Percentiles rank a stretch among this genome's conserved stretches.
Evolutionary conservation across 2,113 vertebrate species (phyloP).

Genomic region (Trachemys scripta): DNA sequence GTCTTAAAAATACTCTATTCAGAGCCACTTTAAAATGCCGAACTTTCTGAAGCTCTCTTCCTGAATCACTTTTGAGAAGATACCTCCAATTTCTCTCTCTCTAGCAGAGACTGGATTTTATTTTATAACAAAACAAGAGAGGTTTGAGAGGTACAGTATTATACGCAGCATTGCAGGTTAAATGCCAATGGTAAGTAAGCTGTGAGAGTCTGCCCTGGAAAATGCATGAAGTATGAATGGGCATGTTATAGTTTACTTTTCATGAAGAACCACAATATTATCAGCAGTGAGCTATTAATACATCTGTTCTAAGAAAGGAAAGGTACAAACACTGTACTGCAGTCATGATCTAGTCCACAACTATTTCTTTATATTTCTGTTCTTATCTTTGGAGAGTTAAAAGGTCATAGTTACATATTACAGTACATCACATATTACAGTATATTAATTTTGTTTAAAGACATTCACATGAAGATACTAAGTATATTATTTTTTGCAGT

Average conservation of each 20-base stretch:
- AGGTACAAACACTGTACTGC: not conserved
- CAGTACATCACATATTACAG: not conserved
- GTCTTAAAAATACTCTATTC: not conserved
- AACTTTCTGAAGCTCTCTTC: not conserved
- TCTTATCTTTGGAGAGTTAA: slow-evolving; percentile 54
- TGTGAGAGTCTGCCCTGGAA: not conserved
- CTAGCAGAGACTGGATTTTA: not conserved
- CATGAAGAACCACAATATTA: slow-evolving; percentile 12
- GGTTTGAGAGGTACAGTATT: slow-evolving; percentile 6
- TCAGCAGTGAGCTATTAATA: slow-evolving; percentile 22
- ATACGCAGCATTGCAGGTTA: not conserved
- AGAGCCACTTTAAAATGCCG: not conserved
- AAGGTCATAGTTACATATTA: not conserved
- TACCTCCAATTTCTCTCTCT: not conserved
- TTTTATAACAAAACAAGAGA: slow-evolving; percentile 45
- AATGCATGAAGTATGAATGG: not conserved
- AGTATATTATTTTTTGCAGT: not conserved
- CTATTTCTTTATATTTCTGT: slow-evolving; percentile 25
- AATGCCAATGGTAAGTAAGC: not conserved
- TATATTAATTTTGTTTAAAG: not conserved
- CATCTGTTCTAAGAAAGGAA: slow-evolving; percentile 17
- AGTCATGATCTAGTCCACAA: not conserved
- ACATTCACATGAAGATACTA: not conserved
- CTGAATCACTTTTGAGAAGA: slow-evolving; percentile 23
- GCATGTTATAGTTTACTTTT: not conserved